A percentile compares a stretch with the other conserved stretches of the same genome.
phyloP scores from a whole-genome alignment of 2,888 invertebrate species.

The Paralinhomoeus sp. region DNA sequence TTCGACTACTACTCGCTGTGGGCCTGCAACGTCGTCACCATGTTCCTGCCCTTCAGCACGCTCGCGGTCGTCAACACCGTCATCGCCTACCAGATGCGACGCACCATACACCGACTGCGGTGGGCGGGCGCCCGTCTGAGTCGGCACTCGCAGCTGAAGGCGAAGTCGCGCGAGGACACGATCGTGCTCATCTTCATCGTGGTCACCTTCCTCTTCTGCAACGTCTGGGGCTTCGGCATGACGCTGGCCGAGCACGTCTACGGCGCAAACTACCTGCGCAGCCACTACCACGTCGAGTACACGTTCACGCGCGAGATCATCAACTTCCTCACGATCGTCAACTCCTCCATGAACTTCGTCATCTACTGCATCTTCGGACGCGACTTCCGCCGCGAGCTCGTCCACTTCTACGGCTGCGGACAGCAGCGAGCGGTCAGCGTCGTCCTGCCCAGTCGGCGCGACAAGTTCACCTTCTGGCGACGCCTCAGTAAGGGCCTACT shows the following conservation, averaged over 20 bases:
- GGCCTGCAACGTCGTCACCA: conserved; percentile 78
- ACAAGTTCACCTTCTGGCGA: no score
- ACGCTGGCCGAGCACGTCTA: conserved; percentile 15
- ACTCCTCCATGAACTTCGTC: conserved; percentile 88
- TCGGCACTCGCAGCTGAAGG: conserved; percentile 13
- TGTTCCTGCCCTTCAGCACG: conserved; percentile 66
- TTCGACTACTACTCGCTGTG: conserved; percentile 61
- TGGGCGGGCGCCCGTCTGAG: not conserved
- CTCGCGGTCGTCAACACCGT: conserved; percentile 65
- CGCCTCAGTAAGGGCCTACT: no score
- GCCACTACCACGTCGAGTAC: conserved; percentile 13
- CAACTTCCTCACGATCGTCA: conserved; percentile 79
- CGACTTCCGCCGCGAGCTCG: conserved; percentile 34
- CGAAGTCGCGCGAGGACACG: conserved; percentile 18
- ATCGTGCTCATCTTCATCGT: conserved; percentile 18
- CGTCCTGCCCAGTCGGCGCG: no score
- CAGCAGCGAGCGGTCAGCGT: no score
- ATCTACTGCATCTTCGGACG: conserved; percentile 94
- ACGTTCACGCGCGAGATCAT: conserved; percentile 31
- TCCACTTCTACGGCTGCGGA: conserved; percentile 17
- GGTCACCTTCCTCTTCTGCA: conserved; percentile 19
- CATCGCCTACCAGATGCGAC: conserved; percentile 65
- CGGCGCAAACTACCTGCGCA: conserved; percentile 11
- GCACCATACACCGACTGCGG: conserved; percentile 24
- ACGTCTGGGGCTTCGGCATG: conserved; percentile 20